These are phyloP conservation scores for Manduca sexta DNA, from an alignment of 1,140 invertebrate genomes.

Conservation along the genomic window DNA sequence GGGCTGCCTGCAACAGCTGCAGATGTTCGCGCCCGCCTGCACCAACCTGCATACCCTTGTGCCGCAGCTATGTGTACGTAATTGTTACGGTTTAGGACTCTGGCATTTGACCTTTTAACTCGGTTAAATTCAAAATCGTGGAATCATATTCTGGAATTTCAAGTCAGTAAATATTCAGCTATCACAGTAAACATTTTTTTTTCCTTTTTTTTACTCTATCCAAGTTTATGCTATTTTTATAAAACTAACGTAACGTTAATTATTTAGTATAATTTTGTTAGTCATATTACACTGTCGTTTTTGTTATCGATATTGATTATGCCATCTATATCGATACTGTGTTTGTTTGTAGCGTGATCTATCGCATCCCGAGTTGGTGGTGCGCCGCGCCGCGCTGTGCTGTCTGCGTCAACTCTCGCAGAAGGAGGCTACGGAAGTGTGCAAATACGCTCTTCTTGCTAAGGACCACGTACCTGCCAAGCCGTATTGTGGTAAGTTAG, in stretches of 20 bases:
- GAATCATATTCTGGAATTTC: too few species aligned
- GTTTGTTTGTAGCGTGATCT: slow-evolving; percentile 82
- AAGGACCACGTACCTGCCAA: slow-evolving; percentile 59
- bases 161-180: too few species aligned
- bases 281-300: too few species aligned
- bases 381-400: slow-evolving; percentile 94
- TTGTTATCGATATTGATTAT: not conserved
- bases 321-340: not conserved
- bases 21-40: slow-evolving; percentile 96
- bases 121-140: too few species aligned
- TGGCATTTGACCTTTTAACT: too few species aligned
- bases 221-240: too few species aligned
- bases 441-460: slow-evolving; percentile 85
- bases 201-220: too few species aligned
- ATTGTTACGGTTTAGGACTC: too few species aligned
- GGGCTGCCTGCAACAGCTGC: slow-evolving; percentile 96
- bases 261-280: too few species aligned
- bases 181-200: too few species aligned
- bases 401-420: slow-evolving; percentile 97
- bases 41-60: slow-evolving; percentile 95
- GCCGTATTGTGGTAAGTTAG: slow-evolving; percentile 51
- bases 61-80: slow-evolving; percentile 93
- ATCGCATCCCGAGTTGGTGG: slow-evolving; percentile 89
- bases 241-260: too few species aligned
- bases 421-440: slow-evolving; percentile 96